phyloP scores from a whole-genome alignment of 2,888 invertebrate species.

The Lithophane socia region DNA sequence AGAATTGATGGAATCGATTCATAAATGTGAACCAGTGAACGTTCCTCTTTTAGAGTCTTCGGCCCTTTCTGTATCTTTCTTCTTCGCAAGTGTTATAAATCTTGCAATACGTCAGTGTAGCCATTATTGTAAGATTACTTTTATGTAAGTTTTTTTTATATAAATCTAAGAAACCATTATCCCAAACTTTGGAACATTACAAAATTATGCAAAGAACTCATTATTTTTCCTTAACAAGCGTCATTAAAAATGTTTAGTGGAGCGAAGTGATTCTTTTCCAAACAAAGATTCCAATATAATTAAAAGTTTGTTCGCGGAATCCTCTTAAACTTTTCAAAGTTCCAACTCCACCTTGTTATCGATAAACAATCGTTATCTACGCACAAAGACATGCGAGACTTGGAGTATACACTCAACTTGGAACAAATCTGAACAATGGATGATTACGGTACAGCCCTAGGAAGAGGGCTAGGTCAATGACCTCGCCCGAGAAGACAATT shows the following conservation, averaged over 20 bases:
- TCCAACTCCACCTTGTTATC: conserved; percentile 41
- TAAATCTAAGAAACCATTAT: background rate
- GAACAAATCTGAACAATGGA: conserved; percentile 48
- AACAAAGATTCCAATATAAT: conserved; percentile 33
- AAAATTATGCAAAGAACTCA: conserved; percentile 4
- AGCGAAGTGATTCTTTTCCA: conserved; percentile 10
- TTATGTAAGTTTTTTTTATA: background rate
- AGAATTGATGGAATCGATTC: conserved; percentile 42
- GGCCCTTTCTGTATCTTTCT: background rate
- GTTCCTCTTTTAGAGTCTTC: background rate
- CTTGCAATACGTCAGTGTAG: background rate
- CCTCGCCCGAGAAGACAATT: conserved; percentile 73
- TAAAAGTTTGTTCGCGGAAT: conserved; percentile 47
- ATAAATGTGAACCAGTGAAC: conserved; percentile 22
- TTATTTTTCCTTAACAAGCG: background rate
- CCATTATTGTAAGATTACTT: background rate
- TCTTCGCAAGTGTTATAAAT: background rate
- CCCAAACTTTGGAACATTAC: background rate
- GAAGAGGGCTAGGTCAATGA: conserved; percentile 65
- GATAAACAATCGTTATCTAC: conserved; percentile 57
- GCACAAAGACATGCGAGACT: conserved; percentile 35
- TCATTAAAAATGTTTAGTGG: conserved; percentile 11
- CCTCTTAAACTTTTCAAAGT: conserved; percentile 24
- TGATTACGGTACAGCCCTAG: conserved; percentile 52
- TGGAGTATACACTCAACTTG: conserved; percentile 19